A percentile compares a stretch with the other conserved stretches of the same genome.
phyloP scores from a whole-genome alignment of 1,140 invertebrate species.

The Monochamus saltuarius region DNA sequence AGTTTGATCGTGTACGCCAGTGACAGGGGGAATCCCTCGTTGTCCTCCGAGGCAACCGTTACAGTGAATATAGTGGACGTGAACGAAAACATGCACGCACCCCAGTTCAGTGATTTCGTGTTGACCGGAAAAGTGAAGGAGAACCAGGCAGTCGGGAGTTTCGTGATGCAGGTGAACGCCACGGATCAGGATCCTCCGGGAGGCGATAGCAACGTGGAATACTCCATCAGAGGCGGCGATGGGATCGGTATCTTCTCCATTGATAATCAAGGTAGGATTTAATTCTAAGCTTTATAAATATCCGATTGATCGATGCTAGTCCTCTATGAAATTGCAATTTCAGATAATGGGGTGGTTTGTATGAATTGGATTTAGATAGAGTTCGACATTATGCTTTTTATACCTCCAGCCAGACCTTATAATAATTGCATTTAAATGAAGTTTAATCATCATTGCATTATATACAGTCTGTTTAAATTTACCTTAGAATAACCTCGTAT shows the following conservation, averaged over 20 bases:
- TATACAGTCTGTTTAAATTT: too few relatives aligned
- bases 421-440: too few relatives aligned
- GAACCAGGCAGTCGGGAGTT: slow-evolving; percentile 71
- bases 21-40: slow-evolving; percentile 74
- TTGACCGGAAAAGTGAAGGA: slow-evolving; percentile 70
- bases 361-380: too few relatives aligned
- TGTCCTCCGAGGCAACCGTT: slow-evolving; percentile 73
- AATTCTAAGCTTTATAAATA: too few relatives aligned
- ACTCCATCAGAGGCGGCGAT: slow-evolving; percentile 84
- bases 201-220: slow-evolving; percentile 77
- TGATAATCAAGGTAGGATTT: slow-evolving; percentile 78
- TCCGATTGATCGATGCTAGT: too few relatives aligned
- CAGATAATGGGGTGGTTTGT: too few relatives aligned
- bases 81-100: slow-evolving; percentile 85
- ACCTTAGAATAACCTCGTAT: too few relatives aligned
- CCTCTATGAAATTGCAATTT: too few relatives aligned
- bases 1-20: slow-evolving; percentile 80
- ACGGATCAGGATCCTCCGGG: slow-evolving; percentile 76
- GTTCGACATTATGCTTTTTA: too few relatives aligned
- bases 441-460: too few relatives aligned
- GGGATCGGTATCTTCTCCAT: slow-evolving; percentile 90
- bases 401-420: too few relatives aligned
- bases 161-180: slow-evolving; percentile 74
- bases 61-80: slow-evolving; percentile 90
- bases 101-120: slow-evolving; percentile 82